Evolutionary conservation across 2,797 vertebrate species (phyloP).

Genomic region (Merluccius polli): DNA sequence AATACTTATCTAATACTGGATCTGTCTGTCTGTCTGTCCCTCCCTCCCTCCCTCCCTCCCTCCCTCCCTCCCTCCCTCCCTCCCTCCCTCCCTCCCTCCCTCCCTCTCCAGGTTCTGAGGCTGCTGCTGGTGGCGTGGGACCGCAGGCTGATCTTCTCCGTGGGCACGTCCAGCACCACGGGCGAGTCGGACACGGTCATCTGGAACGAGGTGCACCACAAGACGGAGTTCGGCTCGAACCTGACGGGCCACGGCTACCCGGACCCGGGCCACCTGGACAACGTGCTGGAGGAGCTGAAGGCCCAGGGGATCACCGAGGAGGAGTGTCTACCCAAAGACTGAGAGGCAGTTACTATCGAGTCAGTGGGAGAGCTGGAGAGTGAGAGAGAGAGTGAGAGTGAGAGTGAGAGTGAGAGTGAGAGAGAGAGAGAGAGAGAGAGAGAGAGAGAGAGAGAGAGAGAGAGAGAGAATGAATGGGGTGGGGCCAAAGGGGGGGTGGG

Average conservation of each 20-base stretch:
- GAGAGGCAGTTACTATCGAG: conserved; percentile 26
- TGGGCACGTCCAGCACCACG: conserved; percentile 93
- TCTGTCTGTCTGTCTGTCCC: not conserved
- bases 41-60: not conserved
- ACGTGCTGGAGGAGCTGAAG: conserved; percentile 90
- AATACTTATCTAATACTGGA: not conserved
- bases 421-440: not conserved
- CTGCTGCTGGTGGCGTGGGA: conserved; percentile 93
- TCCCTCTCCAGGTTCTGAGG: conserved; percentile 79
- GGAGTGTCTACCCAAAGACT: conserved; percentile 76
- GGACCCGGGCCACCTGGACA: conserved; percentile 90
- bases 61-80: not conserved
- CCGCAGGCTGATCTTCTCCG: conserved; percentile 88
- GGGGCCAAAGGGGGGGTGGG: not conserved
- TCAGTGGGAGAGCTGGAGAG: not conserved
- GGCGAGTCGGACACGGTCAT: conserved; percentile 94
- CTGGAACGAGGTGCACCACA: conserved; percentile 98
- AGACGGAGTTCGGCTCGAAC: conserved; percentile 95
- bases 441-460: not conserved
- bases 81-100: not conserved
- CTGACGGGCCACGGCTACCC: conserved; percentile 94
- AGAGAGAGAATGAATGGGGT: conserved; percentile 7
- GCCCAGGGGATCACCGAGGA: conserved; percentile 93
- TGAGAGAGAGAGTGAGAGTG: not conserved
- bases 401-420: too few species aligned